A percentile compares a stretch with the other conserved stretches of the same genome.
These are phyloP conservation scores for Poecile atricapillus DNA, from an alignment of 2,113 vertebrate species.

Conservation along the genomic window DNA sequence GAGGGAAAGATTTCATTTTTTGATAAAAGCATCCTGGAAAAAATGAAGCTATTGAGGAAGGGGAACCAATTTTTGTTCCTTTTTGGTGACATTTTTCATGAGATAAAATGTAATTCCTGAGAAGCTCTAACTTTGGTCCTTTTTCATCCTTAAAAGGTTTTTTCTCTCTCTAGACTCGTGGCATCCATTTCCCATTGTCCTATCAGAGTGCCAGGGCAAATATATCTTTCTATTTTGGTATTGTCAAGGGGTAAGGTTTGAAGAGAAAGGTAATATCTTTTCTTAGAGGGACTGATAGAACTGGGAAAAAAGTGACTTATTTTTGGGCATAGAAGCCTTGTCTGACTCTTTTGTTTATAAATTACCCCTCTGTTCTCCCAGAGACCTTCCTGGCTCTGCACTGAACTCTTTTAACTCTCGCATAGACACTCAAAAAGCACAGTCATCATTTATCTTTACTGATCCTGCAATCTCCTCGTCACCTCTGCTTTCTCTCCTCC, in stretches of 20 bases:
- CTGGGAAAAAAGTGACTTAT: background rate
- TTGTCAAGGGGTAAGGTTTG: conserved; percentile 44
- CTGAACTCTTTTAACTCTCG: conserved; percentile 19
- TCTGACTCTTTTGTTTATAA: conserved; percentile 64
- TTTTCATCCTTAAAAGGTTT: conserved; percentile 51
- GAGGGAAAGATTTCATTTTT: conserved; percentile 31
- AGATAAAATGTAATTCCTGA: conserved; percentile 47
- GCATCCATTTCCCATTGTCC: conserved; percentile 57
- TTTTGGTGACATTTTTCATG: conserved; percentile 45
- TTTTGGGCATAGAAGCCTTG: background rate
- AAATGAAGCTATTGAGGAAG: conserved; percentile 35
- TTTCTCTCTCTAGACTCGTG: conserved; percentile 16
- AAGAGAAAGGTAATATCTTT: conserved; percentile 39
- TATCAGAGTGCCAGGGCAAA: conserved; percentile 50
- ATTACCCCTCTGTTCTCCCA: conserved; percentile 62
- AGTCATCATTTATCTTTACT: conserved; percentile 56
- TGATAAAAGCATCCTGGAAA: conserved; percentile 7
- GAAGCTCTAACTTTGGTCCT: background rate
- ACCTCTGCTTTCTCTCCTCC: conserved; percentile 33
- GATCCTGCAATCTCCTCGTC: background rate
- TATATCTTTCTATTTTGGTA: conserved; percentile 61
- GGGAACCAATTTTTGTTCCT: conserved; percentile 21
- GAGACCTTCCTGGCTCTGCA: conserved; percentile 28
- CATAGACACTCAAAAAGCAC: conserved; percentile 1
- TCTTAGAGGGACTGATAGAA: conserved; percentile 18